These are phyloP conservation scores for Leucopsar rothschildi DNA, from an alignment of 2,113 vertebrate genomes.

Conservation along the genomic window DNA sequence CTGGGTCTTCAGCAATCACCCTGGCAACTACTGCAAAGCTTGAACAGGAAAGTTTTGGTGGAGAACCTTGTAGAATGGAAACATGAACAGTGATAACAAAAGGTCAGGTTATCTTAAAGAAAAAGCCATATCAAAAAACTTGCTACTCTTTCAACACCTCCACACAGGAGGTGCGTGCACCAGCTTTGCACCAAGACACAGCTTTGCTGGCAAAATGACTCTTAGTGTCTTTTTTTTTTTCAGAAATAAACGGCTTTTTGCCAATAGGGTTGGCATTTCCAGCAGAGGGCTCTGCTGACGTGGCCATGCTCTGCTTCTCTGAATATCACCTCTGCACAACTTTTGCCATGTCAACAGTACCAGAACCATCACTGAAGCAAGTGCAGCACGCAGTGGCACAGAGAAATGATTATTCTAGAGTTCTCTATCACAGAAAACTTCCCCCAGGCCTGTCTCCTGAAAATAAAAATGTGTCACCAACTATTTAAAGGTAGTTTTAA, in stretches of 20 bases:
- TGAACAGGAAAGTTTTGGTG: background rate
- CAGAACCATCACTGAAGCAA: constrained; percentile 13
- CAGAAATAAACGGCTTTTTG: background rate
- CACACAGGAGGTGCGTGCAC: background rate
- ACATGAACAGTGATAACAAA: background rate
- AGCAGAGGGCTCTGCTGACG: constrained; percentile 56
- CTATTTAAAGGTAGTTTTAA: background rate
- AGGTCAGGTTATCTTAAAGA: background rate
- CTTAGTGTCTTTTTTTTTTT: background rate
- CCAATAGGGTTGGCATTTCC: background rate
- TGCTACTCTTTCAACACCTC: background rate
- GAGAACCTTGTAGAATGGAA: background rate
- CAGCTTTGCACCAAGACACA: background rate
- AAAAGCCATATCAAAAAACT: background rate
- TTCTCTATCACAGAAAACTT: background rate
- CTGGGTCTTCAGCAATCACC: background rate
- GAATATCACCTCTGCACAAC: background rate
- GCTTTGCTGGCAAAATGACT: background rate
- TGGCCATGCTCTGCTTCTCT: background rate
- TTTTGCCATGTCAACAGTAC: background rate
- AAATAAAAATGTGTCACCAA: background rate
- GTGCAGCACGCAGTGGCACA: background rate
- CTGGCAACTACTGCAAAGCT: background rate
- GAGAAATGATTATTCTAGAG: background rate
- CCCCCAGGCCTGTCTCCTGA: background rate